Conservation (phyloP, 2,888 invertebrate species). For the Amblyjoppa proteus region DNA sequence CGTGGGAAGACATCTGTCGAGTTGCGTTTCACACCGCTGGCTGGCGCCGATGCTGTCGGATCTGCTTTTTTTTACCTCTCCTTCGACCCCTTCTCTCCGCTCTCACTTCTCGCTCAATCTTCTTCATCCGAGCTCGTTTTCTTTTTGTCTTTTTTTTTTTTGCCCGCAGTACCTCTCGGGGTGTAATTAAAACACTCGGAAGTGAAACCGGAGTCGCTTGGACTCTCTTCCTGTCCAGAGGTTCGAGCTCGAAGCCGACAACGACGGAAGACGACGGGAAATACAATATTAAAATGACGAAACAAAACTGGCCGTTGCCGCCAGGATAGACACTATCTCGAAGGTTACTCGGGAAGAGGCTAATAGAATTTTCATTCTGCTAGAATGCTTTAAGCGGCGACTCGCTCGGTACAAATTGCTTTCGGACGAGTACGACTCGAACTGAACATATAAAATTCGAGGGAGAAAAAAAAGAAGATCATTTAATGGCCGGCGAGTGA, state of each 20-base stretch:
- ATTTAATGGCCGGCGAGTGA: not conserved
- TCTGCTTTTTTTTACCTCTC: conserved; percentile 48
- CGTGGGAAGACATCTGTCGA: conserved; percentile 83
- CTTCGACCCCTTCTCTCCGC: conserved; percentile 47
- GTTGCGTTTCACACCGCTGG: conserved; percentile 61
- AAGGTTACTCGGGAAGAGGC: conserved; percentile 65
- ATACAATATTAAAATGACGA: conserved; percentile 61
- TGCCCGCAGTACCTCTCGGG: conserved; percentile 41
- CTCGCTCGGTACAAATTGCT: conserved; percentile 67
- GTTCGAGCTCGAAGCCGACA: conserved; percentile 28
- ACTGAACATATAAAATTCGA: not conserved
- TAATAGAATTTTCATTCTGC: conserved; percentile 82
- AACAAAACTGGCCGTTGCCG: conserved; percentile 56
- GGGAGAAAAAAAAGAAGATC: conserved; percentile 18
- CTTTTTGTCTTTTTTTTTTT: conserved; percentile 61
- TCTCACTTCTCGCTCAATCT: conserved; percentile 68
- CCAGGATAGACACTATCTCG: conserved; percentile 56
- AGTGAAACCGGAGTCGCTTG: conserved; percentile 71
- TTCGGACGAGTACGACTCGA: conserved; percentile 26
- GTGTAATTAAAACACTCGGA: conserved; percentile 83
- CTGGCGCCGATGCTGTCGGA: conserved; percentile 11
- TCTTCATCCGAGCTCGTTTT: conserved; percentile 59
- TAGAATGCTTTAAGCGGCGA: conserved; percentile 5
- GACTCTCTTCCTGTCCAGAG: conserved; percentile 42
- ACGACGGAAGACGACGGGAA: conserved; percentile 38